Evolutionary conservation across 2,888 invertebrate species (phyloP).

Genomic region (Mesorhabditis belari): DNA sequence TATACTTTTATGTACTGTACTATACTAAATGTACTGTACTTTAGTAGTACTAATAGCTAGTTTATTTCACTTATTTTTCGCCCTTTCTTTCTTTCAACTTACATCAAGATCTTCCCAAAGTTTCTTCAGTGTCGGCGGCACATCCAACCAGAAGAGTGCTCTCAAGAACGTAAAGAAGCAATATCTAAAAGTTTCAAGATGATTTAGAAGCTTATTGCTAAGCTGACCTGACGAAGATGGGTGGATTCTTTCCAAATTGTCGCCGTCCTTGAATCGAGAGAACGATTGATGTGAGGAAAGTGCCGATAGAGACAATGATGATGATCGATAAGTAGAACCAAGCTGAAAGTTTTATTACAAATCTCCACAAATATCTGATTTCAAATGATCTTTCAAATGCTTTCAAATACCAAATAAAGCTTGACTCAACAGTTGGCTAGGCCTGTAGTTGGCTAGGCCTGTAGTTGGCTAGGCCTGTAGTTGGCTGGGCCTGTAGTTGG

Average conservation of each 20-base stretch:
- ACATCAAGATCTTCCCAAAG: conserved; percentile 46
- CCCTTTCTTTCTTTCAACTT: too few species aligned
- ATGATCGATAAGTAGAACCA: conserved; percentile 51
- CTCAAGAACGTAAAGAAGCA: conserved; percentile 37
- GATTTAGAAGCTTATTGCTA: background rate
- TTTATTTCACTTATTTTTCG: too few species aligned
- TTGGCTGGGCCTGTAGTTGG: too few species aligned
- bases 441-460: background rate
- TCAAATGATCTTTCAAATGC: background rate
- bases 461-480: background rate
- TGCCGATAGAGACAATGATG: conserved; percentile 48
- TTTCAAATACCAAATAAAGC: too few species aligned
- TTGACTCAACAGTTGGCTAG: too few species aligned
- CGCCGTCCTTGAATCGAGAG: conserved; percentile 46
- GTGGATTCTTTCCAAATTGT: conserved; percentile 46
- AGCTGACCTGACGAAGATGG: conserved; percentile 21
- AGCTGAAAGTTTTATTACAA: conserved; percentile 15
- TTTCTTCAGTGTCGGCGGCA: conserved; percentile 38
- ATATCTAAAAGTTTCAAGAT: conserved; percentile 13
- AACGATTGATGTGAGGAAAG: conserved; percentile 48
- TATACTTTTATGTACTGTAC: too few species aligned
- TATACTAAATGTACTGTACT: too few species aligned
- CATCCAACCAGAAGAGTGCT: conserved; percentile 27
- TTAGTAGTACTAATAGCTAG: too few species aligned
- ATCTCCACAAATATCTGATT: background rate